These are phyloP conservation scores for chimpanzee (Pan troglodytes) DNA, from an alignment of 2,113 vertebrate genomes.

Conservation along the genomic window NHGRI_mPanTro3-v2.1_pri NC_072402.2:74689501-74690000, in stretches of 20 bases:
- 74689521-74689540: neutral
- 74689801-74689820: neutral
- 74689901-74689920: conserved; percentile 18
- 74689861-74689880: neutral
- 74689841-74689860: neutral
- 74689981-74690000: neutral
- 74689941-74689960: conserved; percentile 57
- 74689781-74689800: neutral
- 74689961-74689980: conserved; percentile 8
- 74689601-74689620: neutral
- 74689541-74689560: neutral
- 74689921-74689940: conserved; percentile 54
- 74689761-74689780: neutral
- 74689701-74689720: neutral
- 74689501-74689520: neutral
- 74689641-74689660: neutral
- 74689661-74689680: neutral
- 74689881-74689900: conserved; percentile 31
- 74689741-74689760: conserved; percentile 11
- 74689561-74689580: neutral
- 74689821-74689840: neutral
- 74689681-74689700: neutral
- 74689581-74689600: neutral
- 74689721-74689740: neutral
- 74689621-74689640: neutral